Conservation (phyloP, 2,888 invertebrate species). For the Tipula confusa region DNA sequence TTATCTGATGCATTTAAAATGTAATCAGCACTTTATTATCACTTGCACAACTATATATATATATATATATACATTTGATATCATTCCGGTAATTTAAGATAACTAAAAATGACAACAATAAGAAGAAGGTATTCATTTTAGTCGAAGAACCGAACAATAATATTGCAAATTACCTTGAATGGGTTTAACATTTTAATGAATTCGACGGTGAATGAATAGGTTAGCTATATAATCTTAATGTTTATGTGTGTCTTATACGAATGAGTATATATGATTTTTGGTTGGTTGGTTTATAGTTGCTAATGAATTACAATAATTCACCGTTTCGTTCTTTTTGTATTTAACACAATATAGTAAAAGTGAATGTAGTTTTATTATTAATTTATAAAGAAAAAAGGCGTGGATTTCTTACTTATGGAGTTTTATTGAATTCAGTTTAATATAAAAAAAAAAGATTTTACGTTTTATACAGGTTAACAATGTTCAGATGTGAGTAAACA, state of each 20-base stretch:
- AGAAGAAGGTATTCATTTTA: neutral
- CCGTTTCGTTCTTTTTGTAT: neutral
- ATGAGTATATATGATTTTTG: neutral
- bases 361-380: neutral
- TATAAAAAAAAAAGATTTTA: neutral
- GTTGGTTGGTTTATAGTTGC: neutral
- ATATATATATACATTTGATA: too few species aligned
- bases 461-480: constrained; percentile 25
- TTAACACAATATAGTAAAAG: neutral
- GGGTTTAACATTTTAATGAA: neutral
- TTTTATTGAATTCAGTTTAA: neutral
- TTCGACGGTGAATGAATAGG: too few species aligned
- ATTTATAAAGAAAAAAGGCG: neutral
- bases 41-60: neutral
- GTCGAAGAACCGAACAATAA: neutral
- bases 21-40: neutral
- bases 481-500: neutral
- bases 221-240: too few species aligned
- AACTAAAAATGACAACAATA: neutral
- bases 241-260: neutral
- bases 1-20: neutral
- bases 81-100: neutral
- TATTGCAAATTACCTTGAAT: neutral
- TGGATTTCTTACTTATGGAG: neutral
- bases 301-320: constrained; percentile 20